Conservation (phyloP, 2,888 invertebrate genomes). For the Caenorhabditis sp. region DNA sequence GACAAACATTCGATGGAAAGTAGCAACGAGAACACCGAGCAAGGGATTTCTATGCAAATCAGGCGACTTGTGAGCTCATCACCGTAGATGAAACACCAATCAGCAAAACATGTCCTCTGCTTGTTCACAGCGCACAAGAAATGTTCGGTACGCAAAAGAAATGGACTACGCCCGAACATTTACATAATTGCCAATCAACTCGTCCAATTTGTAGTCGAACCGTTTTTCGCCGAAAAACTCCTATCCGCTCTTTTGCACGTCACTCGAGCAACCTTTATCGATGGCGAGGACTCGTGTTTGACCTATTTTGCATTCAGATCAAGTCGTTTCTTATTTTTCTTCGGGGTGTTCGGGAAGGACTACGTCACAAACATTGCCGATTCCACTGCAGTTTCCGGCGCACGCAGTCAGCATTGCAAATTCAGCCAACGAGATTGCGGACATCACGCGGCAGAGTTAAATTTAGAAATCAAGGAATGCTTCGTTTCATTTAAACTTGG, state of each 20-base stretch:
- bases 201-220: slow-evolving; percentile 35
- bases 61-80: slow-evolving; percentile 16
- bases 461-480: slow-evolving; percentile 26
- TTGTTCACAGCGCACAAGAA: too few relatives aligned
- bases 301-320: slow-evolving; percentile 55
- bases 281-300: slow-evolving; percentile 9
- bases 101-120: too few relatives aligned
- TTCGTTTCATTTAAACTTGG: slow-evolving; percentile 32
- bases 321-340: too few relatives aligned
- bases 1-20: background rate
- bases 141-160: slow-evolving; percentile 15
- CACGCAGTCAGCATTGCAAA: slow-evolving; percentile 32
- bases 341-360: slow-evolving; percentile 6
- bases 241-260: slow-evolving; percentile 20
- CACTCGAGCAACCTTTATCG: slow-evolving; percentile 10
- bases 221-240: background rate
- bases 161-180: slow-evolving; percentile 2
- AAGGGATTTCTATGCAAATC: slow-evolving; percentile 17
- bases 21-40: slow-evolving; percentile 6
- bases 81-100: background rate
- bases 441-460: slow-evolving; percentile 37
- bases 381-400: slow-evolving; percentile 25
- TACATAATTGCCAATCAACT: slow-evolving; percentile 24
- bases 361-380: slow-evolving; percentile 41
- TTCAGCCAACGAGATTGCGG: slow-evolving; percentile 38